Conservation (phyloP, 2,888 invertebrate species). For the Archips xylosteana region DNA sequence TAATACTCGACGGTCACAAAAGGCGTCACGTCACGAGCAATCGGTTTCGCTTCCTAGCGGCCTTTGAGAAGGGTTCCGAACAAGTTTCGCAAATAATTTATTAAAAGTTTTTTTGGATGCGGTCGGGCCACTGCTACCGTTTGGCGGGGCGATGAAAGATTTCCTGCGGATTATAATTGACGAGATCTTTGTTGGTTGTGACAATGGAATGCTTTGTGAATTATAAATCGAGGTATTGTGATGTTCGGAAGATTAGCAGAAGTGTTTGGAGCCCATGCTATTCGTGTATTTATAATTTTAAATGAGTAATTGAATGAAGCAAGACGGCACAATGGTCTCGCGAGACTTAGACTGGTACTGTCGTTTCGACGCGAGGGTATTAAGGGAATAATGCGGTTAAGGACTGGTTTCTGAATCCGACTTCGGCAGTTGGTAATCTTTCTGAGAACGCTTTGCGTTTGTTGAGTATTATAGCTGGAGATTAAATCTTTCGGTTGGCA, state of each 20-base stretch:
- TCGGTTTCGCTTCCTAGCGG: constrained; percentile 81
- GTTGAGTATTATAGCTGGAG: constrained; percentile 13
- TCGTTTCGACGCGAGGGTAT: constrained; percentile 68
- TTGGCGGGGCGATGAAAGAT: constrained; percentile 78
- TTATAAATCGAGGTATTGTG: constrained; percentile 76
- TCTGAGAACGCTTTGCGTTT: constrained; percentile 38
- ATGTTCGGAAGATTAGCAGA: constrained; percentile 72
- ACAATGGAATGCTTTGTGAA: constrained; percentile 67
- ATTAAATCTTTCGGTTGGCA: constrained; percentile 3
- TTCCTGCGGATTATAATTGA: constrained; percentile 82
- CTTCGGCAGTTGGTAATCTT: constrained; percentile 41
- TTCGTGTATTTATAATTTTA: constrained; percentile 66
- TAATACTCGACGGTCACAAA: constrained; percentile 83
- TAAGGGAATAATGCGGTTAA: constrained; percentile 56
- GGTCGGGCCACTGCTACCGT: constrained; percentile 76
- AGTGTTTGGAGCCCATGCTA: constrained; percentile 58
- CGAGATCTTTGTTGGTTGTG: constrained; percentile 81
- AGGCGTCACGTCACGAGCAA: constrained; percentile 82
- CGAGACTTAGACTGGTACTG: constrained; percentile 70
- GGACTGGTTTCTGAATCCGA: constrained; percentile 45
- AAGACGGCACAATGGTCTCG: constrained; percentile 64
- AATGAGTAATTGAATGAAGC: constrained; percentile 73
- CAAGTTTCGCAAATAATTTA: constrained; percentile 84
- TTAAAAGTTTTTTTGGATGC: constrained; percentile 73
- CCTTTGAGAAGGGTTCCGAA: constrained; percentile 79